Evolutionary conservation across 1,140 invertebrate species (phyloP), one percentile per base, ranked within the genome.

Genomic region (Zaprionus tsacasi): DNA sequence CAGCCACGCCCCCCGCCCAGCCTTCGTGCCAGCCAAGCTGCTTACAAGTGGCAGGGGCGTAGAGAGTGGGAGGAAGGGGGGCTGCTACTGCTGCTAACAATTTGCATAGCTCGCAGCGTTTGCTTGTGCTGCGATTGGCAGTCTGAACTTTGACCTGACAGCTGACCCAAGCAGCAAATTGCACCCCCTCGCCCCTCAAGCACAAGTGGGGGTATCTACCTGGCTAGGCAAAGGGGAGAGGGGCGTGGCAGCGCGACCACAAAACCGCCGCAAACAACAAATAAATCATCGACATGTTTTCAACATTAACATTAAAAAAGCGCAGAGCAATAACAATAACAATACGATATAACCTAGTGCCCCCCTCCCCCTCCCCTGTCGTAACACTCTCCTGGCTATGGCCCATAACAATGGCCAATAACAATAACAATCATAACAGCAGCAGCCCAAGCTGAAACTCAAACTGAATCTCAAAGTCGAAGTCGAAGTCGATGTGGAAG

Each of bases 111-210:
- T 66, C 27, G 43, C 33, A 35, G 68, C 48, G 69, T 30, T 56
- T 45, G 21, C 21, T 21, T 30, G 3, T n/a, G 45, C 55, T 64
- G 54, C 43, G 43, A 70, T 71, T 69, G 59, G 67, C 67, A 64
- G 67, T 13, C 17, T 70, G 65, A 85, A 79, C 81, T 86, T 86
- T 87, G 82, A 82, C 79, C 78, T 67, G 60, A 69, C 74, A 79
- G 69, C 48, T 76, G 79, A 78, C 66, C 81, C 27, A 56, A 33
- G 35, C 59, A 43, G 25, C 13, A 36, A 38, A 38, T 64, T 54
- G 36, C 17, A n/a, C n/a, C 40, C 27, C 27, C 27, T 30, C 0
- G 1, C 27, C 27, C 27, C 45, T 50, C 11, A 6, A 45, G 7
- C 30, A 45, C n/a, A 13, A 3, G 40, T 7, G 3, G 40, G 40